phyloP scores from a whole-genome alignment of 2,797 vertebrate genomes.

The Trachurus trachurus region DNA sequence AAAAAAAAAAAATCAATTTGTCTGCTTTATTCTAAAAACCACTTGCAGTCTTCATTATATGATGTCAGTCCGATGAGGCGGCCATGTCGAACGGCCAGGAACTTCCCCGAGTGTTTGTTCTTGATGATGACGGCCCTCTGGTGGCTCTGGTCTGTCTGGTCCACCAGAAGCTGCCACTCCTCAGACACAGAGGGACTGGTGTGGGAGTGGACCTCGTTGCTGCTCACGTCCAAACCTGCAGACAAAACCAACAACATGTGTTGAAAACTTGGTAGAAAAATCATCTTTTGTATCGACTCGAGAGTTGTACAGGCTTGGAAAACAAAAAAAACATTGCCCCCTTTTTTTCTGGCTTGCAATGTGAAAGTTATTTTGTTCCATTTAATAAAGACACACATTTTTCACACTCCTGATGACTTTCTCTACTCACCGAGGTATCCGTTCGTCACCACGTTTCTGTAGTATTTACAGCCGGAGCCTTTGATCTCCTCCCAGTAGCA shows the following conservation, averaged over 20 bases:
- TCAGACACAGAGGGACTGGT: conserved; percentile 35
- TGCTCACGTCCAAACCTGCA: conserved; percentile 55
- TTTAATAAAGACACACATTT: conserved; percentile 69
- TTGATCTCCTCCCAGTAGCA: conserved; percentile 75
- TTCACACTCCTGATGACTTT: conserved; percentile 8
- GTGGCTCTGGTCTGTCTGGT: conserved; percentile 60
- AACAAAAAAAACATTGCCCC: conserved; percentile 2
- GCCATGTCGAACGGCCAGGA: conserved; percentile 60
- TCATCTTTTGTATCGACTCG: conserved; percentile 28
- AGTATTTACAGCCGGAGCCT: conserved; percentile 58
- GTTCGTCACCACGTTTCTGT: conserved; percentile 59
- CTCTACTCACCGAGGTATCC: conserved; percentile 57
- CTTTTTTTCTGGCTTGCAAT: conserved; percentile 18
- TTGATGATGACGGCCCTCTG: conserved; percentile 68
- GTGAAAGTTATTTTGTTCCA: conserved; percentile 55
- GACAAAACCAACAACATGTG: not conserved
- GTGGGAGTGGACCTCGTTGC: conserved; percentile 48
- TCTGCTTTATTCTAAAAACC: conserved; percentile 61
- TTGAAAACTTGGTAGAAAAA: not conserved
- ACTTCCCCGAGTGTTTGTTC: conserved; percentile 62
- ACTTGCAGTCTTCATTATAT: conserved; percentile 70
- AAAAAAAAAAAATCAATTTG: not conserved
- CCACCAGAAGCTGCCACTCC: conserved; percentile 73
- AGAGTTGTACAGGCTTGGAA: conserved; percentile 46
- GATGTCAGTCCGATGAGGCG: conserved; percentile 45